Percentiles rank a stretch among this genome's conserved stretches.
These are phyloP conservation scores for Myotis findleyi DNA, from an alignment of 2,797 vertebrate genomes.

Conservation along the genomic window DNA sequence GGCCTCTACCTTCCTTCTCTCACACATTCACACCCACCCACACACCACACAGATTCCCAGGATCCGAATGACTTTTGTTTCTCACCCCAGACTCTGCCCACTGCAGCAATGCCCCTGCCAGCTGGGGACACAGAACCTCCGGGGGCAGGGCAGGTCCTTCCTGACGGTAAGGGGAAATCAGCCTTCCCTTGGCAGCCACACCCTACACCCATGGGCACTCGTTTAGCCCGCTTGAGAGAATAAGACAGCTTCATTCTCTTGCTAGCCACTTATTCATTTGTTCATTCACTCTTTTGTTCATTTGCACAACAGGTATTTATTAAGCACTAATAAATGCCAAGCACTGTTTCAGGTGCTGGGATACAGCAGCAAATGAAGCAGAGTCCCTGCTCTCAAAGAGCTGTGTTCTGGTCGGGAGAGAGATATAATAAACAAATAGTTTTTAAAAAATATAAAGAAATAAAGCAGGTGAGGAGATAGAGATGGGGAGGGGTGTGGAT, in stretches of 20 bases:
- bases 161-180: rapidly evolving
- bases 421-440: not conserved
- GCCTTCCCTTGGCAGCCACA: not conserved
- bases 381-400: not conserved
- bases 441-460: not conserved
- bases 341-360: not conserved
- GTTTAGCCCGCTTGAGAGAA: not conserved
- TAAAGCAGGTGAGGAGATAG: not conserved
- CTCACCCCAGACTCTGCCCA: not conserved
- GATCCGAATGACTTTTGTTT: not conserved
- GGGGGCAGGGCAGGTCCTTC: not conserved
- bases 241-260: not conserved
- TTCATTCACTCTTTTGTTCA: not conserved
- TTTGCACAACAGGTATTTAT: not conserved
- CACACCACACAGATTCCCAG: not conserved
- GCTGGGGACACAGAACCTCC: not conserved
- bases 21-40: not conserved
- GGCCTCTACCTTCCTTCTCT: not conserved
- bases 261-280: not conserved
- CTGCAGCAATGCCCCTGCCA: not conserved
- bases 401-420: not conserved
- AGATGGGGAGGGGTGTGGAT: not conserved
- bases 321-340: not conserved
- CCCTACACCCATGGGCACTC: not conserved
- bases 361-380: not conserved